Evolutionary conservation across 2,113 vertebrate species (phyloP), one percentile per base, ranked within the genome.

Genomic region (Lethenteron reissneri): DNA sequence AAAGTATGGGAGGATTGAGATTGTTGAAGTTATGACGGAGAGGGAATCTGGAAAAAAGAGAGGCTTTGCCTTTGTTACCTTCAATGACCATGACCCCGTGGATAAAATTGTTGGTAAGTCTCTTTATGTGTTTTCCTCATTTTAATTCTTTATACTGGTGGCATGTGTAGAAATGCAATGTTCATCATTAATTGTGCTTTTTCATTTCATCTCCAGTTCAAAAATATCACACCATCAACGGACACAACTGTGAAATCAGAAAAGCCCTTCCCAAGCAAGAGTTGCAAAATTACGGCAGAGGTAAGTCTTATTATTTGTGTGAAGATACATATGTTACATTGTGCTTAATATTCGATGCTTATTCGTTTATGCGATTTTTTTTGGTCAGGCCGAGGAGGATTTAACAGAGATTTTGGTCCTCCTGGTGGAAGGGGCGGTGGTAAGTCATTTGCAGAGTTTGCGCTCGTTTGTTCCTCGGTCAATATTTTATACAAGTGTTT

Each of bases 11-110:
- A 86, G 85, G 78, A 86, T 86, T 0, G 85, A 86, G 74, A 84
- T 82, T 73, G 85, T 86, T 78, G 85, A 86, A 79, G 84, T 86
- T 19, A 86, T 86, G 77, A 86, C 85, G 71, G 84, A 86, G 59
- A 83, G 84, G 70, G 84, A 86, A 76, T 84, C 83, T 80, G 85
- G 85, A 74, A 86, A 86, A 79, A 86, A 86, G 76, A 85, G 85
- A 75, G 85, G 85, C 69, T 86, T 86, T 83, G 85, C 84, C 69
- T 86, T 86, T 82, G 84, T 86, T 78, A 85, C 85, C 58, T 86
- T 86, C 78, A 84, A 86, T 80, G 85, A 86, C 80, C 84, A 86
- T 72, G 85, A 86, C 79, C 85, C 84, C 68, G 85, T 86, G 76
- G 85, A 86, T 80, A 86, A 86, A 79, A 85, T 86, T 68, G 84